Conservation (phyloP, 2,113 vertebrate genomes). For the Eudorcas thomsonii region DNA sequence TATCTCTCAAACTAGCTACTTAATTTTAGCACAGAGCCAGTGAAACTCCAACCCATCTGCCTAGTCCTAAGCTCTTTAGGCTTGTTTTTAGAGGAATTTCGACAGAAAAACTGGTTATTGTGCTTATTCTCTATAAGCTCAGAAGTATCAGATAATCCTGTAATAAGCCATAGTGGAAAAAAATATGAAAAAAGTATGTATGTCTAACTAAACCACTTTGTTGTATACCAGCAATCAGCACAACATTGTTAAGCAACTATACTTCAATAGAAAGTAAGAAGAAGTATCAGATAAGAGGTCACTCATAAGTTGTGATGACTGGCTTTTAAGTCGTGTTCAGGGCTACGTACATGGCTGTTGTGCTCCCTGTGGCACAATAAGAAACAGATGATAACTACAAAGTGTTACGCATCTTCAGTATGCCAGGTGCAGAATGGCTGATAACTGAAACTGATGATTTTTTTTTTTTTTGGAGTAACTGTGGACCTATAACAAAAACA, state of each 20-base stretch:
- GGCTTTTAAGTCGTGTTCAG: neutral
- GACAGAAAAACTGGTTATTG: neutral
- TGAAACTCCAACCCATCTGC: neutral
- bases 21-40: neutral
- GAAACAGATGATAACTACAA: neutral
- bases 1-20: neutral
- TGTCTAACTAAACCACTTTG: neutral
- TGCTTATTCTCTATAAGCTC: neutral
- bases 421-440: neutral
- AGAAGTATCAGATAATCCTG: neutral
- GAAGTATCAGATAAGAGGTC: neutral
- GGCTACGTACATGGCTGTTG: neutral
- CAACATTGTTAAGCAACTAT: neutral
- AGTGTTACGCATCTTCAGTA: rapidly evolving
- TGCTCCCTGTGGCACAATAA: neutral
- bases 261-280: neutral
- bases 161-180: neutral
- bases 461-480: neutral
- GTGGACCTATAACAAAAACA: neutral
- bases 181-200: neutral
- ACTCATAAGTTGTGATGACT: neutral
- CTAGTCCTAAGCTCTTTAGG: neutral
- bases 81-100: neutral
- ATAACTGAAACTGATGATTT: neutral
- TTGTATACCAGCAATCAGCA: neutral